Base-by-base conservation (phyloP, 2,888 invertebrate genomes). In the Eilema sororculum region DNA sequence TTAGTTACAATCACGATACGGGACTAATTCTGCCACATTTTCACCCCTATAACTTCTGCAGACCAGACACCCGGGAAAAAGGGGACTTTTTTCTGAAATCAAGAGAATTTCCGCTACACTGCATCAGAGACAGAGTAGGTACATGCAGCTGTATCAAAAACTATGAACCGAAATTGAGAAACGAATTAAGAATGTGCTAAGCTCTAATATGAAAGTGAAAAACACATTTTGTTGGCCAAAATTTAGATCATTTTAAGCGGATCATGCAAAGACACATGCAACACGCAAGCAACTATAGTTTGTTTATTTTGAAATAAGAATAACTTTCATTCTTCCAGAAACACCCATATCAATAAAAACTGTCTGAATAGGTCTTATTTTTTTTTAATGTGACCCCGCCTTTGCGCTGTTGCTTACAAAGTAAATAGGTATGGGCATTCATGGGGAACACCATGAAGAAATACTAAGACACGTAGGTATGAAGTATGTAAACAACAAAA, bases 251-350 rank as follows among this genome's bases (percentile, higher is more conserved):
- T 33, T 33, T 13, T 25, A 12, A 20, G 20, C 5, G 16, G 37
- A 10, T 33, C 5, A 61, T 9, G n/a, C n/a, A n/a, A n/a, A n/a
- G n/a, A n/a, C n/a, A n/a, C n/a, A n/a, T n/a, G n/a, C n/a, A n/a
- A 67, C 67, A 67, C 56, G 62, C 67, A 56, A 67, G 20, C 33
- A 16, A 28, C n/a, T 16, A 20, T 62, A 16, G 37, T 62, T 3
- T 24, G 6, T 62, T 41, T 41, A 37, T 41, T 24, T 41, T 37
- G 24, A 62, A 62, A 24, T 41, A 37, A 62, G 62, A 62, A 62
- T 41, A 6, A 24, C 20, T 46, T 46, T 46, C 20, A 46, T 46
- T 46, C 1, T 62, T 1, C 62, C 37, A 62, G 16, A 16, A 62
- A 41, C 24, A 62, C 37, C 37, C 37, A 62, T 24, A 20, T 0